phyloP scores from a whole-genome alignment of 2,113 vertebrate species.

The Anguilla rostrata region DNA sequence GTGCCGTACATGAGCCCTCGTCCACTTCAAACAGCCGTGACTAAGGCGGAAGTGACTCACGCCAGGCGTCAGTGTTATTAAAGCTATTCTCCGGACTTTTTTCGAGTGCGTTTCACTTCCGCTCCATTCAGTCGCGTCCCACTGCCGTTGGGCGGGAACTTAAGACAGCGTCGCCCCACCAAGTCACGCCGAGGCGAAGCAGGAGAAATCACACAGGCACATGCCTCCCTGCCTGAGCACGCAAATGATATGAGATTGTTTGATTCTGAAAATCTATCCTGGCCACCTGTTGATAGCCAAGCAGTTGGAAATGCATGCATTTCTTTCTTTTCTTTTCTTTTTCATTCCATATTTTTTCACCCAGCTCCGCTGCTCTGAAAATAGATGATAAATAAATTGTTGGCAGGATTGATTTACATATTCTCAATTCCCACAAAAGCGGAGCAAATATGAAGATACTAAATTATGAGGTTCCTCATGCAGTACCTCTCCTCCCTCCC shows the following conservation, averaged over 20 bases:
- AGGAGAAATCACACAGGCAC: background rate
- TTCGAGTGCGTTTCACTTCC: background rate
- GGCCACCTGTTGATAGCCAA: background rate
- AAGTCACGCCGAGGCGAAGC: background rate
- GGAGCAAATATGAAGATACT: too few relatives aligned
- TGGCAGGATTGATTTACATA: background rate
- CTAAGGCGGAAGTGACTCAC: too few relatives aligned
- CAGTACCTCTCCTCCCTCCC: too few relatives aligned
- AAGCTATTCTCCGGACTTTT: background rate
- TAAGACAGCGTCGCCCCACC: background rate
- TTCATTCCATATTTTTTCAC: background rate
- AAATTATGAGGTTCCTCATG: too few relatives aligned
- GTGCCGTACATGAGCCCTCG: background rate
- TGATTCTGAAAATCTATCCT: background rate
- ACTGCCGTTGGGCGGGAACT: background rate
- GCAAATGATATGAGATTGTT: background rate
- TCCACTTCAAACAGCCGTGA: background rate
- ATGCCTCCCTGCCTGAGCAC: background rate
- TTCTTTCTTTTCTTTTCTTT: background rate
- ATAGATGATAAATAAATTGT: background rate
- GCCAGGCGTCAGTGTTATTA: too few relatives aligned
- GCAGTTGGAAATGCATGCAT: background rate
- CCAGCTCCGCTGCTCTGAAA: background rate
- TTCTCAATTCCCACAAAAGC: too few relatives aligned
- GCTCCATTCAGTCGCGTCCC: background rate